Evolutionary conservation across 2,888 invertebrate species (phyloP), one percentile per base, ranked within the genome.

Genomic region (Chaitophorus viminalis): DNA sequence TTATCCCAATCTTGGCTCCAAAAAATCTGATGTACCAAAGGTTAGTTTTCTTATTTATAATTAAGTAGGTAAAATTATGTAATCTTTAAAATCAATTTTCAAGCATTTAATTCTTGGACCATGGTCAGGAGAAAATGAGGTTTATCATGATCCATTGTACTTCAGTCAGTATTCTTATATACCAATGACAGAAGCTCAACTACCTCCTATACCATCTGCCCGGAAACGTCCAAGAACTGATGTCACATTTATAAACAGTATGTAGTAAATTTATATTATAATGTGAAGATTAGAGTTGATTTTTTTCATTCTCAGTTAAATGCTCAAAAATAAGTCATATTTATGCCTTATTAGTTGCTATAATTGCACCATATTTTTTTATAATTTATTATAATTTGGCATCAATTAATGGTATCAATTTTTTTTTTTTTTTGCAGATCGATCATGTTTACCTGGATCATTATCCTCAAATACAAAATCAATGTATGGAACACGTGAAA

Each of bases 11-110:
- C 87, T 81, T 81, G 87, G 87, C 74, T 87, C 87, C 65, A 87
- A 87, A 87, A 87, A 87, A 65, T 87, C 87, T 81, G 87, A 87
- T 87, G 87, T 87, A 60, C 87, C 87, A 36, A 87, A 87, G 87
- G 87, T 87, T 79, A 87, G 87, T 81, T 60, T 9, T 33, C 14
- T 84, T 52, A n/a, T n/a, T 77, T 85, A n/a, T 85, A 33, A 68
- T 76, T 77, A 39, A 4, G 31, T 46, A 39, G 31, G 76, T 46
- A 85, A 77, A 65, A 84, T 21, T 29, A 25, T 39, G 60, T 75
- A 82, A 82, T 29, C 25, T 31, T 76, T 33, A 81, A 81, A 74
- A 75, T 60, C 29, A 21, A 31, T 81, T 79, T 81, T 87, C 76
- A 86, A 87, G 87, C 72, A 81, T 60, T 87, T 87, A 81, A 87